phyloP scores from a whole-genome alignment of 1,140 invertebrate genomes.

The Nylanderia fulva region DNA sequence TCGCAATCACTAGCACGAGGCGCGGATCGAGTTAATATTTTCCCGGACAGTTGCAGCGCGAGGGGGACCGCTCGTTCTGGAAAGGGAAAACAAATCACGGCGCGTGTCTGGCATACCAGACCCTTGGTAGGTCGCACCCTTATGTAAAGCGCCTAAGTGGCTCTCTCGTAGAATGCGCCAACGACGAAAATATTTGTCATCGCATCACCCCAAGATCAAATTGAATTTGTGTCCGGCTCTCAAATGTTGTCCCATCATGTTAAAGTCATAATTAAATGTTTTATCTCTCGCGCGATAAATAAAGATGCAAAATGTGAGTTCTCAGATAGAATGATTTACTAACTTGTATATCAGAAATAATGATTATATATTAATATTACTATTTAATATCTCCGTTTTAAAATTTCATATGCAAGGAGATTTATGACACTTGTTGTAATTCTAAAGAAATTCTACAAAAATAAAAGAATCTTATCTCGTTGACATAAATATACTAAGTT shows the following conservation, averaged over 20 bases:
- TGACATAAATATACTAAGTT: not conserved
- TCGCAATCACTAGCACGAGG: slow-evolving; percentile 62
- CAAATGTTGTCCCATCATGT: slow-evolving; percentile 27
- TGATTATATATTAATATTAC: not conserved
- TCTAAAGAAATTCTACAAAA: not conserved
- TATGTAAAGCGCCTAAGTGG: slow-evolving; percentile 82
- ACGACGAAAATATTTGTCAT: slow-evolving; percentile 81
- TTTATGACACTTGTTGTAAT: not conserved
- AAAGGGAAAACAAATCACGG: slow-evolving; percentile 83
- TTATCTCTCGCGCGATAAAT: not conserved
- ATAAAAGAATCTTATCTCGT: not conserved
- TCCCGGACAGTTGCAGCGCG: slow-evolving; percentile 53
- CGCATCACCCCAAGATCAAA: slow-evolving; percentile 75
- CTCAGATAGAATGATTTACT: not conserved
- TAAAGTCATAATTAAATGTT: slow-evolving; percentile 64
- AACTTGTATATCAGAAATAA: not conserved
- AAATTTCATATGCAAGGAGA: not conserved
- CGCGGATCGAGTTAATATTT: slow-evolving; percentile 76
- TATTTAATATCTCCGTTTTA: not conserved
- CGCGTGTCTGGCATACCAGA: slow-evolving; percentile 84
- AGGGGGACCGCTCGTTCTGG: slow-evolving; percentile 54
- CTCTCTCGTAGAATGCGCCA: slow-evolving; percentile 72
- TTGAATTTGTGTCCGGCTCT: slow-evolving; percentile 67
- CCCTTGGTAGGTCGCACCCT: slow-evolving; percentile 82
- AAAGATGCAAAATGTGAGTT: not conserved